phyloP scores from a whole-genome alignment of 1,140 invertebrate genomes.

The Diprion similis region DNA sequence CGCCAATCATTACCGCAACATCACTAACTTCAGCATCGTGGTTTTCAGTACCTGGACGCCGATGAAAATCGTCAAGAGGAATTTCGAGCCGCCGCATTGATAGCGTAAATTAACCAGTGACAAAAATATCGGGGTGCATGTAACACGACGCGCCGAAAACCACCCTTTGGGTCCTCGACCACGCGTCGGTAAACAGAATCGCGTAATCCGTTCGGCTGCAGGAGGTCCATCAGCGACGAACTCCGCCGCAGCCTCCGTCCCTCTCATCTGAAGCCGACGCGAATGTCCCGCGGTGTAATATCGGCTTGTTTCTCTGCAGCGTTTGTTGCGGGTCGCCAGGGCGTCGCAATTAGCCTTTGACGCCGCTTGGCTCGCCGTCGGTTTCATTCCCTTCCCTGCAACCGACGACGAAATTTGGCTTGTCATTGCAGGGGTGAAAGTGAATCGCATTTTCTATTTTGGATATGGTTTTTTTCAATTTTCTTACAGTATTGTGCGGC shows the following conservation, averaged over 20 bases:
- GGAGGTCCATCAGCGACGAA: neutral
- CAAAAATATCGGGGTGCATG: no score
- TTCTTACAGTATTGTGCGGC: no score
- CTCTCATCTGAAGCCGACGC: slow-evolving; percentile 3
- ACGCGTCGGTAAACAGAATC: neutral
- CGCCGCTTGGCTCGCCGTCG: slow-evolving; percentile 32
- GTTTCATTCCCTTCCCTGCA: neutral
- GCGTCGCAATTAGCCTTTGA: slow-evolving; percentile 60
- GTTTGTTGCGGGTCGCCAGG: slow-evolving; percentile 41
- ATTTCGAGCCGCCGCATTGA: no score
- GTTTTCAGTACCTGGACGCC: no score
- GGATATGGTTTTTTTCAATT: no score
- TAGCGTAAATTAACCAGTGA: no score
- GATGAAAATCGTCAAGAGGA: no score
- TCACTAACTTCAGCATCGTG: no score
- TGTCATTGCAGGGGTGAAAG: no score
- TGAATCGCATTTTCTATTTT: no score
- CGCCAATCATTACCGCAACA: no score
- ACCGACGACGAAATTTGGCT: neutral
- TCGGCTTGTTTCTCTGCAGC: slow-evolving; percentile 47
- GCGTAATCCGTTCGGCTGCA: neutral
- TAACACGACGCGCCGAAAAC: no score
- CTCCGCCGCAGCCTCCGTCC: neutral
- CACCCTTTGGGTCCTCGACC: neutral
- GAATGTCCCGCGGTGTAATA: slow-evolving; percentile 53